Evolutionary conservation across 1,140 invertebrate species (phyloP).

Genomic region (Metaphire vulgaris): DNA sequence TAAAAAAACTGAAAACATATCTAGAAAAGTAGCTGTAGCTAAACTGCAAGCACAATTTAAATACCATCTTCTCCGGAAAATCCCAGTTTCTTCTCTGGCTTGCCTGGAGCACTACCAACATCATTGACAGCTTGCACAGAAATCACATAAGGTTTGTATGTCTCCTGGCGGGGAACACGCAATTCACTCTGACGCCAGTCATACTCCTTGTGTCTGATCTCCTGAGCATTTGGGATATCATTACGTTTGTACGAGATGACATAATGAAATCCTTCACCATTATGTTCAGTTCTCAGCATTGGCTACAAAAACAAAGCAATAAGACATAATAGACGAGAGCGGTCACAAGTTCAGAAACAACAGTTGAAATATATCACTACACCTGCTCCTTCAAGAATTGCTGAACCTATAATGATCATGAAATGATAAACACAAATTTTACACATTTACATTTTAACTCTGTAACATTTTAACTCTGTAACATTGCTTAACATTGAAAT

Average conservation of each 20-base stretch:
- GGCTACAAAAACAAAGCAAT: constrained; percentile 16
- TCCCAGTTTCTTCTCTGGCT: constrained; percentile 4
- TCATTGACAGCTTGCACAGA: constrained; percentile 15
- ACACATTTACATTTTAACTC: too few species aligned
- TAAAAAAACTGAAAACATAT: too few species aligned
- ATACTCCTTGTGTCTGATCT: neutral
- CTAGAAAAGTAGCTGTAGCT: too few species aligned
- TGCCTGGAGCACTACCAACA: constrained; percentile 5
- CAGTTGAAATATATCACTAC: too few species aligned
- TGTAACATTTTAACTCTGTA: too few species aligned
- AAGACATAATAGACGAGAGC: too few species aligned
- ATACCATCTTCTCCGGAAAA: constrained; percentile 28
- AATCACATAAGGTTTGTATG: constrained; percentile 18
- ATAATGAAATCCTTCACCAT: constrained; percentile 27
- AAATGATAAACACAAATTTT: too few species aligned
- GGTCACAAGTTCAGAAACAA: too few species aligned
- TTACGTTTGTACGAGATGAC: constrained; percentile 18
- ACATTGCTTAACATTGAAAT: too few species aligned
- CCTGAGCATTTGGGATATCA: neutral
- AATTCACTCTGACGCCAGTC: constrained; percentile 28
- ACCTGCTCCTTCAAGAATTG: too few species aligned
- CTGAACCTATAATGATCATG: too few species aligned
- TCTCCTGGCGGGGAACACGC: constrained; percentile 14
- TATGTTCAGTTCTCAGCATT: constrained; percentile 22
- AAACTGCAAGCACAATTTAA: too few species aligned